Conservation (phyloP, 2,797 vertebrate species). For the Australoheros facetus region DNA sequence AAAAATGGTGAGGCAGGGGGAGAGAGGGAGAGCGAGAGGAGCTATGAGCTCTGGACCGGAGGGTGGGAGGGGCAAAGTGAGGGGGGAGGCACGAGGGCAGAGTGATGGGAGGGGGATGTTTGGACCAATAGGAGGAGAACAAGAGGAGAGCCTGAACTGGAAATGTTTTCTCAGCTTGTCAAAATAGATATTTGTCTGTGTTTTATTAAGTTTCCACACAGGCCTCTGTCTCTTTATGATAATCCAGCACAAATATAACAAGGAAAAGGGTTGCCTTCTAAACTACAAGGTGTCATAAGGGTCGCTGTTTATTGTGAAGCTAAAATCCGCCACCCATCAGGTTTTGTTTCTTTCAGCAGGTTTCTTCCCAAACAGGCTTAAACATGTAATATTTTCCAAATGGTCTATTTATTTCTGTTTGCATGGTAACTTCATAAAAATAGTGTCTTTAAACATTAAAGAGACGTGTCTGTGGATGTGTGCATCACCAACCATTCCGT, state of each 20-base stretch:
- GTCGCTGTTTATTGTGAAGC: no score
- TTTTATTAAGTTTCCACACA: background rate
- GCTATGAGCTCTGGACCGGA: conserved; percentile 51
- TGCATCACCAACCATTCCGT: conserved; percentile 84
- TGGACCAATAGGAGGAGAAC: conserved; percentile 57
- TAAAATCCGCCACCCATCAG: no score
- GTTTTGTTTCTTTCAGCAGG: background rate
- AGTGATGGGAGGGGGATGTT: conserved; percentile 54
- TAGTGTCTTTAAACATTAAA: background rate
- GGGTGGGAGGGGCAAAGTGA: conserved; percentile 61
- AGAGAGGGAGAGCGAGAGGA: conserved; percentile 63
- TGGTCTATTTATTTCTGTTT: background rate
- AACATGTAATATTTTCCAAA: background rate
- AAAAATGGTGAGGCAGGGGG: conserved; percentile 55
- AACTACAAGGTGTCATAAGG: no score
- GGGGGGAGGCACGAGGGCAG: conserved; percentile 29
- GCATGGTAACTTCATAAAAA: background rate
- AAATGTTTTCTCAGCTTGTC: conserved; percentile 4
- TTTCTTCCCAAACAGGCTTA: background rate
- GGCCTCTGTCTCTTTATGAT: background rate
- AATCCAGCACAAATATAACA: background rate
- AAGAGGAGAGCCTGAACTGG: conserved; percentile 7
- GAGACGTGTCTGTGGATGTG: background rate
- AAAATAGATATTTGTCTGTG: background rate
- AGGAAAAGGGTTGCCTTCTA: background rate